phyloP scores from a whole-genome alignment of 2,888 invertebrate genomes.

The Ophion ventricosus region DNA sequence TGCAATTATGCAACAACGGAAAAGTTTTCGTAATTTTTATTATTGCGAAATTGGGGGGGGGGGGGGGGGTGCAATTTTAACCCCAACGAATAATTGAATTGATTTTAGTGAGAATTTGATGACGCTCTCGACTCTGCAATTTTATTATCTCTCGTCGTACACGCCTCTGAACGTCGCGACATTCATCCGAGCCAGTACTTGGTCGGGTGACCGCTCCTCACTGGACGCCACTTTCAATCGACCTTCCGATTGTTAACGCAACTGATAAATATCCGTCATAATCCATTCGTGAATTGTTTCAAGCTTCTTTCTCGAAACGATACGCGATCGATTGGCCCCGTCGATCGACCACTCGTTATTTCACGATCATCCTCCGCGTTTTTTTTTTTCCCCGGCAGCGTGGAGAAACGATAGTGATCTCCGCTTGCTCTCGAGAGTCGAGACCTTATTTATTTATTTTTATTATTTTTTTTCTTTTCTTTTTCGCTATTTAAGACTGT shows the following conservation, averaged over 20 bases:
- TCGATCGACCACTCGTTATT: conserved; percentile 29
- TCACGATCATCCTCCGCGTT: conserved; percentile 47
- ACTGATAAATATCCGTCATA: neutral
- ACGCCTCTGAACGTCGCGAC: no score
- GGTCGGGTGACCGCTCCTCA: neutral
- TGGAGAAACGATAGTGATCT: conserved; percentile 37
- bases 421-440: conserved; percentile 44
- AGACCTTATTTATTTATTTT: conserved; percentile 1
- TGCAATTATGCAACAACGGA: no score
- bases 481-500: neutral
- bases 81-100: no score
- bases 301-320: neutral
- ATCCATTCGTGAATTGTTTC: neutral
- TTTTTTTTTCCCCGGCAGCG: conserved; percentile 30
- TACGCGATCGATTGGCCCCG: neutral
- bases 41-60: no score
- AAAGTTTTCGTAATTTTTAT: no score
- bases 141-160: neutral
- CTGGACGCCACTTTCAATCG: neutral
- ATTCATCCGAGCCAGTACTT: neutral
- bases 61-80: no score
- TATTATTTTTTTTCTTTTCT: conserved; percentile 12
- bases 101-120: neutral
- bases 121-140: neutral
- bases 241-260: no score